Evolutionary conservation across 35 echinoderm and acorn worm species (phyloP).

Genomic region (Heliocidaris tuberculata): DNA sequence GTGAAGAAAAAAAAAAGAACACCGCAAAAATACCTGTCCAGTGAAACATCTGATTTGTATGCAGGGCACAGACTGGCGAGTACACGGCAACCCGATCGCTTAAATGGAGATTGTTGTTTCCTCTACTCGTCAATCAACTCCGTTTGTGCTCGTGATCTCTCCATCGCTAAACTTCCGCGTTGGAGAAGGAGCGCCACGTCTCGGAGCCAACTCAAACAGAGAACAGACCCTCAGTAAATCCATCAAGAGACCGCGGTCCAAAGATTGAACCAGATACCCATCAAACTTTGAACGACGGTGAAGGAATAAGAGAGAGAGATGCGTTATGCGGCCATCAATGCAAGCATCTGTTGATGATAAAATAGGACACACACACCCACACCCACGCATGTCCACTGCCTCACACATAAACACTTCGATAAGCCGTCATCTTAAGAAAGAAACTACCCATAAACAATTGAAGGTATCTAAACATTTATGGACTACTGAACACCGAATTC

Average conservation of each 20-base stretch:
- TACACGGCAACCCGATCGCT: conserved; percentile 7
- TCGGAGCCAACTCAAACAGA: background rate
- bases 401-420: background rate
- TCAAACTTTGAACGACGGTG: background rate
- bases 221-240: background rate
- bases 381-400: background rate
- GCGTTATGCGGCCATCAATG: background rate
- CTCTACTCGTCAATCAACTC: conserved; percentile 19
- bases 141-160: background rate
- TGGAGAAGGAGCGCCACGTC: background rate
- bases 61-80: background rate
- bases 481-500: background rate
- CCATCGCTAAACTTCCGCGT: background rate
- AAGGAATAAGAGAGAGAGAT: background rate
- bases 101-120: conserved; percentile 37
- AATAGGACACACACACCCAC: background rate
- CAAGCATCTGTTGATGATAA: background rate
- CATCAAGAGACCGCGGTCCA: background rate
- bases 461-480: background rate
- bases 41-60: conserved; percentile 34
- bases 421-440: background rate
- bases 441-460: background rate
- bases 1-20: no score
- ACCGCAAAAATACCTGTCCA: background rate
- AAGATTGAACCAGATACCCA: background rate